Conservation (phyloP, 2,113 vertebrate genomes). For the Malurus cyaneus region DNA sequence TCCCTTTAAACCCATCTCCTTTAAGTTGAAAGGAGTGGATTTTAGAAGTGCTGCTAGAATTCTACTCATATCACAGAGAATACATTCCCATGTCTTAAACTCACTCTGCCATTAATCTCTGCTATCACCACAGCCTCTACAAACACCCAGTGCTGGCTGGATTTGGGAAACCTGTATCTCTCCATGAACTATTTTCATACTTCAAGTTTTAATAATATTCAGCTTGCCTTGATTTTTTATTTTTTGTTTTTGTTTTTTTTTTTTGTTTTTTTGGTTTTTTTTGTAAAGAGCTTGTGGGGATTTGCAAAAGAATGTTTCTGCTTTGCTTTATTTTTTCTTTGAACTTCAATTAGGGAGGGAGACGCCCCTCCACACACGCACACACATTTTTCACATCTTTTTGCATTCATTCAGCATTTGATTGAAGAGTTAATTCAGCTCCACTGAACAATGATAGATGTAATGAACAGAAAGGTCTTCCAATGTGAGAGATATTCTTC, state of each 20-base stretch:
- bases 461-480: conserved; percentile 51
- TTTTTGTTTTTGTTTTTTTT: background rate
- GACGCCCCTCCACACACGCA: background rate
- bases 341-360: background rate
- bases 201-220: background rate
- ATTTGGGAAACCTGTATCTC: background rate
- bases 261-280: background rate
- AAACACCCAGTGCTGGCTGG: background rate
- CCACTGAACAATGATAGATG: conserved; percentile 37
- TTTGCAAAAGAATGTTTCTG: background rate
- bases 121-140: background rate
- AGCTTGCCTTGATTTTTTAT: background rate
- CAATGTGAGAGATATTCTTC: conserved; percentile 28
- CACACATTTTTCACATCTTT: conserved; percentile 10
- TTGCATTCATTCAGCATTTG: conserved; percentile 39
- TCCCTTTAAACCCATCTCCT: background rate
- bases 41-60: background rate
- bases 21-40: background rate
- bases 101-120: background rate
- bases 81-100: background rate
- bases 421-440: conserved; percentile 41
- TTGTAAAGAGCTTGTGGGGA: background rate
- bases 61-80: background rate
- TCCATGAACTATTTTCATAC: background rate
- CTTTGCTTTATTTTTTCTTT: background rate